Evolutionary conservation across 2,797 vertebrate genomes (phyloP), one percentile per base, ranked within the genome.

Genomic region (Choloepus didactylus): DNA sequence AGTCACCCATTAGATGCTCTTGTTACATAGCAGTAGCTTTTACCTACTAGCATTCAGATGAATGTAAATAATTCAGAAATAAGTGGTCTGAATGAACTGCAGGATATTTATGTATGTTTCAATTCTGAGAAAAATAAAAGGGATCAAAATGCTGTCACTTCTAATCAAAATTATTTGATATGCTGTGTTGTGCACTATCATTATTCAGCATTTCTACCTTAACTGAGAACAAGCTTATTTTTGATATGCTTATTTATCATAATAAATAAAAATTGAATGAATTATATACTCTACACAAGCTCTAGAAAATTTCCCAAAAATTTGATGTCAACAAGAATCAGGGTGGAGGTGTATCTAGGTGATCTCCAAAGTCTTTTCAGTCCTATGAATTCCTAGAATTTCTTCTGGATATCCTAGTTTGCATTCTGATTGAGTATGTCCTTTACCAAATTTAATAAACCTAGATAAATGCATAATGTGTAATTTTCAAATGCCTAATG

Each of bases 81-180:
- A 94, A 96, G 31, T 89, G 76, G 18, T 49, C 64, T 89, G 51
- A 96, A 60, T 92, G 51, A 90, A 75, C 14, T 6, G 89, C 93
- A 76, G 41, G 41, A 35, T 90, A 46, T 73, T 69, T 92, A 59
- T 77, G 31, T 77, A 27, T 75, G 19, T 38, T 89, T 77, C 90
- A 96, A 87, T 91, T 44, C 59, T 59, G 31, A 72, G 49, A 46
- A 85, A 89, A 76, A 87, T 80, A 85, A 92, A 89, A 85, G 5
- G 8, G 4, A 88, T 31, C 44, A 82, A 91, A 94, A 85, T 90
- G 75, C 10, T 38, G 88, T 88, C 64, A 83, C 7, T 64, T 85
- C 75, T 75, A 85, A 85, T 69, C 81, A 70, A 95, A 96, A 92
- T 92, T 23, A 92, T 89, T 94, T 95, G 9, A 88, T 90, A 75